These are phyloP conservation scores for Ceratosolen solmsi DNA, from an alignment of 1,140 invertebrate species.

Conservation along the genomic window DNA sequence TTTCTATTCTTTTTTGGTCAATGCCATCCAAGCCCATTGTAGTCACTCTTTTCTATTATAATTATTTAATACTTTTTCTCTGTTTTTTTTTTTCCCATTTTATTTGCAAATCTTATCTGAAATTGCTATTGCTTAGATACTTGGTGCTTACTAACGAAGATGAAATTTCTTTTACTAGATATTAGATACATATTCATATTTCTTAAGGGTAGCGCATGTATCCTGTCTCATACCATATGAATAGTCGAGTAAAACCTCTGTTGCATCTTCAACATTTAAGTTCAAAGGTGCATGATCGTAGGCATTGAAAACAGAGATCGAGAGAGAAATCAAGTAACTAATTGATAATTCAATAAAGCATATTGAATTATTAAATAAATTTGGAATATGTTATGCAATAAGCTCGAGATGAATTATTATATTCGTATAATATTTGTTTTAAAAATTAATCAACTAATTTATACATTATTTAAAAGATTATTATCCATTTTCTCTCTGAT, in stretches of 20 bases:
- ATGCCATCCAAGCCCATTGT: too few species aligned
- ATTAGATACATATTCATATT: too few species aligned
- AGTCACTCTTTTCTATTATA: background rate
- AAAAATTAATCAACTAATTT: too few species aligned
- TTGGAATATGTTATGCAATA: too few species aligned
- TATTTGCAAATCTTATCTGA: background rate
- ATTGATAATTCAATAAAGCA: conserved; percentile 14
- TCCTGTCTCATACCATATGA: background rate
- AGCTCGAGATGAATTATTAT: too few species aligned
- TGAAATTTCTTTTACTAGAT: conserved; percentile 7
- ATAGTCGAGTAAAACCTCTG: background rate
- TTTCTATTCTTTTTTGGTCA: too few species aligned
- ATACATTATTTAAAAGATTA: too few species aligned
- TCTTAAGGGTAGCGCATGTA: background rate
- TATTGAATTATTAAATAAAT: background rate
- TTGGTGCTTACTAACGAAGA: conserved; percentile 44
- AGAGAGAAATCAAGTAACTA: conserved; percentile 16
- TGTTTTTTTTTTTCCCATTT: background rate
- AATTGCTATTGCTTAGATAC: conserved; percentile 19
- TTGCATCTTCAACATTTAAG: background rate
- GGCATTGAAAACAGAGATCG: background rate
- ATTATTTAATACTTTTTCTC: background rate
- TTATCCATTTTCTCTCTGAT: too few species aligned
- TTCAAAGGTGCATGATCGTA: background rate
- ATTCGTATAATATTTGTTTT: too few species aligned